Base-by-base conservation (phyloP, 1,140 invertebrate genomes). In the Oncopodura yosiiana region DNA sequence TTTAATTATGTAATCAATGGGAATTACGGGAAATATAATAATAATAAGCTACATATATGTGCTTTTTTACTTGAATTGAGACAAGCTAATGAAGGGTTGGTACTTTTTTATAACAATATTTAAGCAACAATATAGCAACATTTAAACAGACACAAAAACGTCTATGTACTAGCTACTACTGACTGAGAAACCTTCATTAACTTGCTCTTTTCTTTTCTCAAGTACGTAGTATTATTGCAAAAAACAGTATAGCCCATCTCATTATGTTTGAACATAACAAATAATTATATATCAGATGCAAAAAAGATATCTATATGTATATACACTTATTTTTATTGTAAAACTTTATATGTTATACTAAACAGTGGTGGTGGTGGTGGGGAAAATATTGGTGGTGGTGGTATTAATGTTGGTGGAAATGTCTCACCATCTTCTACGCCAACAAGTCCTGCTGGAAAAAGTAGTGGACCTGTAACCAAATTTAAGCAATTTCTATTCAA, bases 401-500 rank as follows among this genome's bases (percentile, higher is more conserved):
- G n/a, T 21, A 55, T 30, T 42, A 49, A 46, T 9, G 53, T 32
- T 26, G 52, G 41, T 52, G 53, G 58, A 60, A 66, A 58, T 59
- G 63, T 65, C 57, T 53, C 66, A 30, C 45, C 48, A 30, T 36
- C 73, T 58, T 70, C 72, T 60, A 78, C 75, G 53, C 74, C 77
- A 24, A 76, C 75, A 49, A 75, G 78, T 51, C 75, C 77, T 48
- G 73, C 76, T 60, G 75, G 74, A 62, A 83, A 78, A 69, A 86
- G 84, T 72, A 79, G 87, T 69, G 86, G 83, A 67, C 81, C 84
- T 30, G 82, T 82, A 69, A 86, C 86, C 78, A 87, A 90, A 75
- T 87, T 92, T 80, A 92, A 90, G 78, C 68, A 90, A 87, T 78
- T 90, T 89, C 78, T 62, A 14, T 90, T 91, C 83, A 92, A 92